phyloP scores from a whole-genome alignment of 2,113 vertebrate genomes.

The Gavia stellata region DNA sequence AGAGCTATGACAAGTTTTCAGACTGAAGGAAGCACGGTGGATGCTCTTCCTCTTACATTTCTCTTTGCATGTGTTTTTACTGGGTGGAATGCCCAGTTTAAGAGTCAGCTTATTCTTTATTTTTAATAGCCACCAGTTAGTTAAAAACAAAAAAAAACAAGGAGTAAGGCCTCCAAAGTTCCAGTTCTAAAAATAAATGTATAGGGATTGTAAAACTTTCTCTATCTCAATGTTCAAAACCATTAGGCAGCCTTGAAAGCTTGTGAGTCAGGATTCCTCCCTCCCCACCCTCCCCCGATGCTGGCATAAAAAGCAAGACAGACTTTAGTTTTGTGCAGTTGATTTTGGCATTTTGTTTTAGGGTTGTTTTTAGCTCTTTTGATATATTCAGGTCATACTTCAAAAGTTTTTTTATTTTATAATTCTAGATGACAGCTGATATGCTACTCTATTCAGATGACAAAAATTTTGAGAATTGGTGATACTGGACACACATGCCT shows the following conservation, averaged over 20 bases:
- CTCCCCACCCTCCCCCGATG: background rate
- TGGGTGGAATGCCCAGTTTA: background rate
- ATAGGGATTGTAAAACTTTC: background rate
- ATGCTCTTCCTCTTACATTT: background rate
- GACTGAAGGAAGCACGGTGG: background rate
- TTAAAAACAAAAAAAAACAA: background rate
- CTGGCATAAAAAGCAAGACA: slow-evolving; percentile 10
- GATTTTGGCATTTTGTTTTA: slow-evolving; percentile 9
- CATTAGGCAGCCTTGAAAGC: background rate
- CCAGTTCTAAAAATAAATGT: background rate
- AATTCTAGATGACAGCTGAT: background rate
- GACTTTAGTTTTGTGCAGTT: background rate
- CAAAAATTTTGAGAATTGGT: background rate
- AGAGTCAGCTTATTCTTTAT: background rate
- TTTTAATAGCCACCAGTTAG: background rate
- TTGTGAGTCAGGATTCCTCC: background rate
- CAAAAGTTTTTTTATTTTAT: background rate
- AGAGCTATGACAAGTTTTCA: background rate
- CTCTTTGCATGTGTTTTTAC: background rate
- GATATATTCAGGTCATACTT: background rate
- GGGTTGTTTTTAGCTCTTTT: slow-evolving; percentile 22
- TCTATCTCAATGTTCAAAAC: background rate
- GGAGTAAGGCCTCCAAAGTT: background rate
- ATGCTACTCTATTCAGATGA: background rate
- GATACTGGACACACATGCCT: background rate